These are phyloP conservation scores for Diarsia dahlii DNA, from an alignment of 2,888 invertebrate species.

Conservation along the genomic window DNA sequence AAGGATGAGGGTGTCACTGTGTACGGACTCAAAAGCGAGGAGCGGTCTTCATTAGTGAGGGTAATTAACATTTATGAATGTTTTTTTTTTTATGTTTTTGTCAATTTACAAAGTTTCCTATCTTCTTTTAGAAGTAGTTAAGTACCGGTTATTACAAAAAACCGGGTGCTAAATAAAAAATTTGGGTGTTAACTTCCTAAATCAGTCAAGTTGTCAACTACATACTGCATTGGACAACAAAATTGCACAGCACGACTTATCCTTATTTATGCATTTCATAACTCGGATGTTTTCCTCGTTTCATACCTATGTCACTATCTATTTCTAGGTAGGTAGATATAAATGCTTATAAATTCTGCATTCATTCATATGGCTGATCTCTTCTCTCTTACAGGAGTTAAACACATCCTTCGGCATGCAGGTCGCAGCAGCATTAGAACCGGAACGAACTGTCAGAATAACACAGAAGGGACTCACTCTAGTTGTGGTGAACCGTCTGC, in stretches of 20 bases:
- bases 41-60: slow-evolving; percentile 80
- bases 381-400: slow-evolving; percentile 78
- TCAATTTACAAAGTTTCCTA: not conserved
- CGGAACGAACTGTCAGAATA: slow-evolving; percentile 82
- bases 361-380: slow-evolving; percentile 6
- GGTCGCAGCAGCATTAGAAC: slow-evolving; percentile 79
- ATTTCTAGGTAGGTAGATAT: not conserved
- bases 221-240: not conserved
- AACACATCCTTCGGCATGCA: slow-evolving; percentile 83
- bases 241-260: slow-evolving; percentile 23
- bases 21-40: slow-evolving; percentile 87
- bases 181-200: not conserved
- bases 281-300: slow-evolving; percentile 11
- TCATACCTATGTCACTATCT: not conserved
- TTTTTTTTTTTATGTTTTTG: not conserved
- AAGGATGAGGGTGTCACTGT: slow-evolving; percentile 88
- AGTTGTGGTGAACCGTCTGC: slow-evolving; percentile 86
- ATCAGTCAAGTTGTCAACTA: not conserved
- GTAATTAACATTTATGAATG: slow-evolving; percentile 59
- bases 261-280: slow-evolving; percentile 4
- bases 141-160: not conserved
- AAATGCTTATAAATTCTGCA: not conserved
- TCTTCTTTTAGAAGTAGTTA: not conserved
- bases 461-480: slow-evolving; percentile 86
- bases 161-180: not conserved